Evolutionary conservation across 2,797 vertebrate species (phyloP), one percentile per base, ranked within the genome.

Genomic region (Miichthys miiuy): DNA sequence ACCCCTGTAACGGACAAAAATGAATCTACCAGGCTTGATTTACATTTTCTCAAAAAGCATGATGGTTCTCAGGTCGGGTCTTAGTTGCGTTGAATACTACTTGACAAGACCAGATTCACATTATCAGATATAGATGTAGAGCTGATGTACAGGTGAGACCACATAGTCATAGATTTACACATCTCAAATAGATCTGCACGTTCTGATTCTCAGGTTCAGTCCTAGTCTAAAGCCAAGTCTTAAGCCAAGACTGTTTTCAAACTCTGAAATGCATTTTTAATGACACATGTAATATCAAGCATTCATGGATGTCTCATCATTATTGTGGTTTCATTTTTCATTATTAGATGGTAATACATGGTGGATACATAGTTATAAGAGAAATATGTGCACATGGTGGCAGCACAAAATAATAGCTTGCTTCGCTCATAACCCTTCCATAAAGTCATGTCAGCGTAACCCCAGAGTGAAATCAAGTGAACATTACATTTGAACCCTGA

Each of bases 1-100:
- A 65, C 13, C 18, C 13, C 51, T 70, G 6, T 48, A 52, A 52
- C 56, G 27, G 51, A 56, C 17, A 56, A 55, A 69, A 23, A 30
- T 18, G 18, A 57, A 48, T 55, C 17, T 13, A 56, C 25, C 9
- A 38, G 30, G 1, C 14, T 23, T 47, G 20, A 34, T 44, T 46
- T 68, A 25, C 6, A 38, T 38, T 38, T 38, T 38, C 18, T 10
- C 23, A 20, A 6, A n/a, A 34, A 27, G 25, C 17, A 30, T 56
- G 54, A n/a, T 58, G 18, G 9, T 18, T 38, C 27, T 57, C 18
- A 38, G 10, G 5, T 2, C 9, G 16, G 23, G 23, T 68, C 38
- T 17, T n/a, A 20, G 30, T 27, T 42, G 62, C 16, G 38, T 42
- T 9, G 4, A 56, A 7, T n/a, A 23, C 23, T 52, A 1, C 27